Evolutionary conservation across 1,140 invertebrate genomes (phyloP).

Genomic region (Drosophila guanche): DNA sequence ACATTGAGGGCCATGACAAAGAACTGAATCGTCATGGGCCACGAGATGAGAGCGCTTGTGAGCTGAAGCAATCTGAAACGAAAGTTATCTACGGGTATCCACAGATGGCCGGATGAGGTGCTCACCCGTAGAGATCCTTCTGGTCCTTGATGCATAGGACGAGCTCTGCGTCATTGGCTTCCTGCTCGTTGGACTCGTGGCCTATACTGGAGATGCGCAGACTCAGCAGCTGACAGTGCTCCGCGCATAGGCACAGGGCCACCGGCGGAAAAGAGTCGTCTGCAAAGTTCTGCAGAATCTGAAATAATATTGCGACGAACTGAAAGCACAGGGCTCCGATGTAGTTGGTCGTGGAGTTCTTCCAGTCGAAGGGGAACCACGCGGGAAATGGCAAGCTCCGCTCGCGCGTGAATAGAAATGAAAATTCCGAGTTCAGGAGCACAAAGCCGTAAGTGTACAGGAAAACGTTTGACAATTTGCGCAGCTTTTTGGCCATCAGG

Average conservation of each 20-base stretch:
- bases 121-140: conserved; percentile 52
- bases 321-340: conserved; percentile 44
- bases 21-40: conserved; percentile 68
- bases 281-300: conserved; percentile 52
- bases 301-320: conserved; percentile 26
- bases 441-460: conserved; percentile 12
- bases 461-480: conserved; percentile 34
- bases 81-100: not conserved
- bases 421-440: conserved; percentile 10
- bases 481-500: conserved; percentile 10
- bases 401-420: conserved; percentile 23
- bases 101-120: too few species aligned
- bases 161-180: conserved; percentile 44
- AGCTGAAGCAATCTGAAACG: conserved; percentile 39
- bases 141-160: conserved; percentile 62
- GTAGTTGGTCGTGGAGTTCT: conserved; percentile 23
- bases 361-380: conserved; percentile 73
- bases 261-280: conserved; percentile 62
- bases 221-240: conserved; percentile 56
- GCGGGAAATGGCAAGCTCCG: conserved; percentile 51
- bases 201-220: conserved; percentile 57
- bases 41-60: conserved; percentile 48
- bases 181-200: conserved; percentile 3
- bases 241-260: conserved; percentile 43
- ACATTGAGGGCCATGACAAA: conserved; percentile 55